Evolutionary conservation across 2,797 vertebrate species (phyloP).

Genomic region (Dryobates pubescens): DNA sequence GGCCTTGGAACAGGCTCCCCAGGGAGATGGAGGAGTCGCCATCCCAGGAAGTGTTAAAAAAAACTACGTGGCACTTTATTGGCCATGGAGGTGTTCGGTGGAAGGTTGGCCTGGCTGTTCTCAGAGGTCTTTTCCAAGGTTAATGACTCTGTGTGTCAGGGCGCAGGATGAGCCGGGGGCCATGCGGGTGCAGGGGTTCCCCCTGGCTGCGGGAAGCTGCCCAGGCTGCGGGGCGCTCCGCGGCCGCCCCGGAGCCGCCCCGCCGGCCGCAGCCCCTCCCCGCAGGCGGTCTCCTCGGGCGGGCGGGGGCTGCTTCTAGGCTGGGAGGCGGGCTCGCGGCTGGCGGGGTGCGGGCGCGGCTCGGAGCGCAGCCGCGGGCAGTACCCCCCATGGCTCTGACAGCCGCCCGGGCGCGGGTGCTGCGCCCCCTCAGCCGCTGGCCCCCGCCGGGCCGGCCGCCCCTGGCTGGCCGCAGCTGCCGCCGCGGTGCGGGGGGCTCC

Average conservation of each 20-base stretch:
- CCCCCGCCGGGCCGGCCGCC: not conserved
- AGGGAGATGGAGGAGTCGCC: no score
- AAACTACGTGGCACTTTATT: no score
- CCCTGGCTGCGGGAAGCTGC: no score
- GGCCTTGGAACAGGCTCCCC: no score
- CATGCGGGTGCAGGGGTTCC: no score
- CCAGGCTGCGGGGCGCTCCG: no score
- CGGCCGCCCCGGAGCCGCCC: not conserved
- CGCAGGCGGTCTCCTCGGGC: not conserved
- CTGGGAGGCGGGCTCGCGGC: not conserved
- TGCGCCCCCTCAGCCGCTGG: not conserved
- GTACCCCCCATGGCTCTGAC: not conserved
- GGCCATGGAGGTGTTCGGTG: no score
- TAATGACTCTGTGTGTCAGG: no score
- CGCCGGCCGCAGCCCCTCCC: not conserved
- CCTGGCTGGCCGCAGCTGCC: not conserved
- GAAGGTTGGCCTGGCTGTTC: no score
- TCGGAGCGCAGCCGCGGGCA: not conserved
- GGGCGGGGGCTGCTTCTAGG: not conserved
- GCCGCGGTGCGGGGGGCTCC: not conserved
- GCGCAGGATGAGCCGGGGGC: not conserved
- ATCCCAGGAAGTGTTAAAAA: no score
- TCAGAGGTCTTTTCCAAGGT: no score
- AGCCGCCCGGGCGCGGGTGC: not conserved
- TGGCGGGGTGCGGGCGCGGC: not conserved